phyloP scores from a whole-genome alignment of 1,140 invertebrate genomes.

The Zaprionus vittiger region DNA sequence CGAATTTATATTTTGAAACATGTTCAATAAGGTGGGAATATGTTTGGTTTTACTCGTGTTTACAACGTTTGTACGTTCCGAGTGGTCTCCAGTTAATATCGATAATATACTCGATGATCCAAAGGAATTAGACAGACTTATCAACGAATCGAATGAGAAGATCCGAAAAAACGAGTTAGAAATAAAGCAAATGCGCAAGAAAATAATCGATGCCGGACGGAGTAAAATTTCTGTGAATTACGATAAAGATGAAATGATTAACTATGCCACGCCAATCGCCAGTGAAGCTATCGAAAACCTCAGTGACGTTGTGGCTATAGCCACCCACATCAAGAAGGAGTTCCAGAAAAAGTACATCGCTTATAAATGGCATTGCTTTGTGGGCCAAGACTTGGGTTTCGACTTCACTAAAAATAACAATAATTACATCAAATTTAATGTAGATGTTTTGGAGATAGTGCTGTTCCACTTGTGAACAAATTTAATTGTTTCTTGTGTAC shows the following conservation, averaged over 20 bases:
- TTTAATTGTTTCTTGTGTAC: too few species aligned
- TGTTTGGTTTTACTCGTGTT: not conserved
- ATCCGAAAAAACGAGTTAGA: not conserved
- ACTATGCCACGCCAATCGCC: not conserved
- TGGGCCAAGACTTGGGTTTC: not conserved
- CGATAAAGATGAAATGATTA: not conserved
- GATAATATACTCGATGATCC: not conserved
- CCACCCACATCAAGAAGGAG: not conserved
- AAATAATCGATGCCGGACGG: not conserved
- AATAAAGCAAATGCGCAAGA: not conserved
- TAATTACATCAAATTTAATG: not conserved
- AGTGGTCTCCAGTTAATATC: not conserved
- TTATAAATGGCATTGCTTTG: constrained; percentile 8
- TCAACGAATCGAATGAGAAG: not conserved
- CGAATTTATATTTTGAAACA: not conserved
- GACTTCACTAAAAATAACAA: not conserved
- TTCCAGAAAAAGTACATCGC: not conserved
- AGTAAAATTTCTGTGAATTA: not conserved
- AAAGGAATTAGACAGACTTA: not conserved
- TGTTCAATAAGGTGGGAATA: not conserved
- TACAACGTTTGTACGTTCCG: not conserved
- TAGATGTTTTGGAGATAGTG: not conserved
- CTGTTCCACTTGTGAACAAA: not conserved
- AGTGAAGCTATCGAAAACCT: not conserved
- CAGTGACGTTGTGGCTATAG: not conserved